These are phyloP conservation scores for Leuciscus waleckii DNA, from an alignment of 2,797 vertebrate genomes.

Conservation along the genomic window DNA sequence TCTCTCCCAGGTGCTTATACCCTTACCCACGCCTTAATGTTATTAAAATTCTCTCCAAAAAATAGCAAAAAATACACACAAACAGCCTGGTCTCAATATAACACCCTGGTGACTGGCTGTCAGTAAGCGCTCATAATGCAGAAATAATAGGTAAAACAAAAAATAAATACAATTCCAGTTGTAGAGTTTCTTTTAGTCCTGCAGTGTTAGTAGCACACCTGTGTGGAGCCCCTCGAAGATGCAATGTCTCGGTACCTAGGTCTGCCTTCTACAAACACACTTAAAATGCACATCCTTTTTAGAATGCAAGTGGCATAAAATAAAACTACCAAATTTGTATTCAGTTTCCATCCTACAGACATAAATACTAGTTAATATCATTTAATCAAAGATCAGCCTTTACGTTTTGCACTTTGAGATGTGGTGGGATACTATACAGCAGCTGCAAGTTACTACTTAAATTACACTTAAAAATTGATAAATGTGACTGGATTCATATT, in stretches of 20 bases:
- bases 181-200: not conserved
- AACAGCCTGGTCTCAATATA: not conserved
- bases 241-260: not conserved
- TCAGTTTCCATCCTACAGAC: not conserved
- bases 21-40: conserved; percentile 3
- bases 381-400: not conserved
- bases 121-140: conserved; percentile 2
- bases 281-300: not conserved
- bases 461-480: not conserved
- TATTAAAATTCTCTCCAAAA: conserved; percentile 22
- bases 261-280: conserved; percentile 12
- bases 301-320: not conserved
- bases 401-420: not conserved
- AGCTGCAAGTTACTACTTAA: not conserved
- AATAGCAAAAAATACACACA: conserved; percentile 25
- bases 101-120: not conserved
- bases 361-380: not conserved
- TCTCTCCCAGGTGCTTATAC: conserved; percentile 38
- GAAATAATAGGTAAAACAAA: conserved; percentile 38
- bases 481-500: not conserved
- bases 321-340: not conserved
- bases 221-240: not conserved
- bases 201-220: not conserved
- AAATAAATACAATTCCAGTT: conserved; percentile 4
- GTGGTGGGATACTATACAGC: too few relatives aligned